phyloP scores from a whole-genome alignment of 2,113 vertebrate species.

The Anolis carolinensis region DNA sequence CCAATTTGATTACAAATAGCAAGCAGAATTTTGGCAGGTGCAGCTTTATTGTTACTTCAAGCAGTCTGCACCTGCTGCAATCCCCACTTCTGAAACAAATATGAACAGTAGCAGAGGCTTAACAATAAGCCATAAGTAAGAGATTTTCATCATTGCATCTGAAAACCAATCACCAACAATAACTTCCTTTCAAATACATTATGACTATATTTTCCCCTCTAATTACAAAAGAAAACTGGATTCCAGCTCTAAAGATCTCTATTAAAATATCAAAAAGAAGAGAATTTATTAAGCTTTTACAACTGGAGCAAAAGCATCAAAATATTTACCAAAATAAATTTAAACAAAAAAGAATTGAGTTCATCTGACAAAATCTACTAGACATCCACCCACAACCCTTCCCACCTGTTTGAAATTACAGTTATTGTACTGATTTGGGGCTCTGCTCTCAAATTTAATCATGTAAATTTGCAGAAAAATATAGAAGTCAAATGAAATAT shows the following conservation, averaged over 20 bases:
- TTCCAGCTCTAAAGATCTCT: background rate
- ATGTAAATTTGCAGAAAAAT: constrained; percentile 57
- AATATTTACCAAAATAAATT: constrained; percentile 54
- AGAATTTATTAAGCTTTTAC: constrained; percentile 50
- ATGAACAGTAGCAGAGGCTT: background rate
- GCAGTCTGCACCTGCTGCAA: background rate
- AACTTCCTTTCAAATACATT: constrained; percentile 32
- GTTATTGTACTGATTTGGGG: constrained; percentile 50
- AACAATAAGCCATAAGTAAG: constrained; percentile 31
- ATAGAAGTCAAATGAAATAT: constrained; percentile 53
- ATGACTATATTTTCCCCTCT: constrained; percentile 28
- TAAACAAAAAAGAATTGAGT: constrained; percentile 48
- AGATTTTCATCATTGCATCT: constrained; percentile 17
- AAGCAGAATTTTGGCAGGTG: background rate
- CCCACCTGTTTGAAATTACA: constrained; percentile 48
- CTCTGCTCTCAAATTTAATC: constrained; percentile 45
- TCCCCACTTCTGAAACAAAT: background rate
- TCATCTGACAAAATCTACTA: constrained; percentile 46
- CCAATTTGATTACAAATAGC: too few relatives aligned
- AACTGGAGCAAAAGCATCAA: constrained; percentile 38
- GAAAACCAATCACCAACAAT: constrained; percentile 46
- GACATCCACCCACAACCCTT: constrained; percentile 28
- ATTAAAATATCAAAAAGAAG: constrained; percentile 45
- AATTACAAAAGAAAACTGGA: constrained; percentile 51
- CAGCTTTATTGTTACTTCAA: background rate